A percentile compares a stretch with the other conserved stretches of the same genome.
phyloP scores from a whole-genome alignment of 2,113 vertebrate genomes.

The Oryzias woworae region DNA sequence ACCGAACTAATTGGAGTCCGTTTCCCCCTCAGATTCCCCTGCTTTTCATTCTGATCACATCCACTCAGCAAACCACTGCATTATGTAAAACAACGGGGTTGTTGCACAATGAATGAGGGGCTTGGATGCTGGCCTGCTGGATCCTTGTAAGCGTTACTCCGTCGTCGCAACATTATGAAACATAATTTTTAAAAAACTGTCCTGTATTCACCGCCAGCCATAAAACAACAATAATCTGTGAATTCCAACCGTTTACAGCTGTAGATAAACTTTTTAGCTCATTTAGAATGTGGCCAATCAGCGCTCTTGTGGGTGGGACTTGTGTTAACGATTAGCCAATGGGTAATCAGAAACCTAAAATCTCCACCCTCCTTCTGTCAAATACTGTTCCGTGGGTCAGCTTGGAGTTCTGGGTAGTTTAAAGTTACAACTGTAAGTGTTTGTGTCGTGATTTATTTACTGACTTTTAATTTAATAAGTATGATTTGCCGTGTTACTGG shows the following conservation, averaged over 20 bases:
- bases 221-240: too few species aligned
- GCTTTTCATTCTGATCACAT: slow-evolving; percentile 39
- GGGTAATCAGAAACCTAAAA: slow-evolving; percentile 25
- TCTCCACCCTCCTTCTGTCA: too few species aligned
- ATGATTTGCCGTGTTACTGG: slow-evolving; percentile 34
- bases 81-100: slow-evolving; percentile 51
- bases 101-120: slow-evolving; percentile 57
- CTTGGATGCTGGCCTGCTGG: neutral
- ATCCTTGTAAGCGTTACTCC: neutral
- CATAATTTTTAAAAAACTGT: neutral
- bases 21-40: neutral
- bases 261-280: too few species aligned
- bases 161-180: neutral
- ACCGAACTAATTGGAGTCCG: too few species aligned
- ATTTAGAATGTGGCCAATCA: slow-evolving; percentile 28
- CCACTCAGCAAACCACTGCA: slow-evolving; percentile 32
- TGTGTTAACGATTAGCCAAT: slow-evolving; percentile 17
- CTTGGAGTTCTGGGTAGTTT: neutral
- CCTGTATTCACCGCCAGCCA: too few species aligned
- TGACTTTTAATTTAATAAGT: slow-evolving; percentile 1
- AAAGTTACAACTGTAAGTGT: neutral
- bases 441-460: slow-evolving; percentile 3
- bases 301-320: slow-evolving; percentile 31
- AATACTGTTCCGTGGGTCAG: too few species aligned
- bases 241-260: too few species aligned